A percentile compares a stretch with the other conserved stretches of the same genome.
Conservation (phyloP, 2,113 vertebrate species). For the Dolichotis patagonum region DNA sequence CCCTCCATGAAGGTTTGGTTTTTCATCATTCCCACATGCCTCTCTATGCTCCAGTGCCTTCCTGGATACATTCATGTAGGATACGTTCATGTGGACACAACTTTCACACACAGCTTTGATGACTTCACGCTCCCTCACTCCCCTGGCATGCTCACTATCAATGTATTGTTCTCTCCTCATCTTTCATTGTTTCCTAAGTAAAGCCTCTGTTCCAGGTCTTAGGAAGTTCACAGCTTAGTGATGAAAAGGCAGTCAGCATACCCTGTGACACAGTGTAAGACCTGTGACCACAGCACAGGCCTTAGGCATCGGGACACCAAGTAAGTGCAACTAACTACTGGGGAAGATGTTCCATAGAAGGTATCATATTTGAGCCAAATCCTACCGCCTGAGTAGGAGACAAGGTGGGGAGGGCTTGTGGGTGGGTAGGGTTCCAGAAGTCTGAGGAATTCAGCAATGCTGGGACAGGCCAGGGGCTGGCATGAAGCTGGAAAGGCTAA, state of each 20-base stretch:
- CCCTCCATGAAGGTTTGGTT: background rate
- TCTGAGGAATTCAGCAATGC: background rate
- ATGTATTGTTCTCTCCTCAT: background rate
- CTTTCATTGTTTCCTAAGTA: rapidly evolving
- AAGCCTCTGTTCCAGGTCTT: background rate
- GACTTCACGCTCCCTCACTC: background rate
- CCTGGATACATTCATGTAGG: background rate
- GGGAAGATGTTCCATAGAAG: background rate
- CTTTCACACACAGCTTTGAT: background rate
- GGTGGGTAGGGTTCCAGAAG: background rate
- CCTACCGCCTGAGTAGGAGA: background rate
- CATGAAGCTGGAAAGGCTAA: background rate
- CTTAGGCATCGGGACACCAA: background rate
- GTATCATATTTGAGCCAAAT: background rate
- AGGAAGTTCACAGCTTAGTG: background rate
- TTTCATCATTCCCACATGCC: background rate
- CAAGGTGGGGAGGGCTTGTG: background rate
- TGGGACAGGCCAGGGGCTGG: background rate
- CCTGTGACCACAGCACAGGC: background rate
- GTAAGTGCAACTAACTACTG: background rate
- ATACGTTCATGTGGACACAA: background rate
- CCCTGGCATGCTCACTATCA: background rate
- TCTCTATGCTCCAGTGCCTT: background rate
- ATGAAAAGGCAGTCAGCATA: background rate
- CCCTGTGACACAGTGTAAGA: background rate